Evolutionary conservation across 2,888 invertebrate species (phyloP).

Genomic region (Chymomyza amoena): DNA sequence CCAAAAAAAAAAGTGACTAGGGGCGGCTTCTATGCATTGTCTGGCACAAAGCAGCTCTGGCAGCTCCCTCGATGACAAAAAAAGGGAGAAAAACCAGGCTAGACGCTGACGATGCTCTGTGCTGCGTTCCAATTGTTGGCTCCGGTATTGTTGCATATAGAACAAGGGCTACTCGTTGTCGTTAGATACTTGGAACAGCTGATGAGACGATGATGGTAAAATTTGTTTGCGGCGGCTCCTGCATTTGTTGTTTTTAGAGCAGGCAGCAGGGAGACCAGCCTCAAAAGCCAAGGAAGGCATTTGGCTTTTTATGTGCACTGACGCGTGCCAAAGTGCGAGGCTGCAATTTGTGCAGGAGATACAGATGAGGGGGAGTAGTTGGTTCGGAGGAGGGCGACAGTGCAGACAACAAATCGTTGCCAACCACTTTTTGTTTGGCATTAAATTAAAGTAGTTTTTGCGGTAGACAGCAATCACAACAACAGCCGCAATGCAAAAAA

Average conservation of each 20-base stretch:
- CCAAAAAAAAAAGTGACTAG: neutral
- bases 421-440: neutral
- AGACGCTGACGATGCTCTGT: neutral
- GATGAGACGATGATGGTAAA: neutral
- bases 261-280: neutral
- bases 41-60: neutral
- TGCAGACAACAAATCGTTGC: neutral
- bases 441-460: slow-evolving; percentile 14
- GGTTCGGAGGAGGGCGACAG: neutral
- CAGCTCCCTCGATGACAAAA: neutral
- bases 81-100: neutral
- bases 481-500: slow-evolving; percentile 23
- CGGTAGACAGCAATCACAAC: slow-evolving; percentile 11
- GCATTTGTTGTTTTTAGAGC: neutral
- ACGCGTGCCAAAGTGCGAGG: slow-evolving; percentile 13
- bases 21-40: neutral
- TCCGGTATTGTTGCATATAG: neutral
- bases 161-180: neutral
- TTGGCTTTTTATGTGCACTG: slow-evolving; percentile 4
- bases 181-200: neutral
- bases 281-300: neutral
- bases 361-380: neutral
- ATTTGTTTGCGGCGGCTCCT: neutral
- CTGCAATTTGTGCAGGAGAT: neutral
- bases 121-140: slow-evolving; percentile 1